A percentile compares a stretch with the other conserved stretches of the same genome.
phyloP scores from a whole-genome alignment of 2,113 vertebrate genomes.

The Gasterosteus aculeatus region DNA sequence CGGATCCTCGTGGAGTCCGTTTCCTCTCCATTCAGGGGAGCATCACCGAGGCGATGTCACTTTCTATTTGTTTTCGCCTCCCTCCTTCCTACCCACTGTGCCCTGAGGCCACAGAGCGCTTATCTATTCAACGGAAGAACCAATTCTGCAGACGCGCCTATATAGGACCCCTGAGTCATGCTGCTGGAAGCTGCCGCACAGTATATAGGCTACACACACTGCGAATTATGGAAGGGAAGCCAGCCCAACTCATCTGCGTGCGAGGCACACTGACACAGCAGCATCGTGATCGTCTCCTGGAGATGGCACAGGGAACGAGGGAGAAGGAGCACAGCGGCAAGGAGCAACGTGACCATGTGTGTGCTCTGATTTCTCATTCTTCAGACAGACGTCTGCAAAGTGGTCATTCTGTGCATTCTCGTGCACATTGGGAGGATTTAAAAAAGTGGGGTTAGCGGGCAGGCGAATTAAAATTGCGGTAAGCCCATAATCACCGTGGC shows the following conservation, averaged over 20 bases:
- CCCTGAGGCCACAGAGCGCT: conserved; percentile 46
- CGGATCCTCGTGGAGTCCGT: conserved; percentile 19
- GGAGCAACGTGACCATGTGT: not conserved
- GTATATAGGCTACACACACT: not conserved
- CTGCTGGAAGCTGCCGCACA: conserved; percentile 12
- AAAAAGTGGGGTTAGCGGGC: conserved; percentile 29
- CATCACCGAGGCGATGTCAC: conserved; percentile 48
- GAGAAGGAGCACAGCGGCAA: not conserved
- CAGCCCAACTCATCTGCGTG: conserved; percentile 2
- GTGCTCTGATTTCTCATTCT: not conserved
- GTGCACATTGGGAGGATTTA: conserved; percentile 53
- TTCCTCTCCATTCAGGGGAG: conserved; percentile 3
- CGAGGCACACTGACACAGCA: conserved; percentile 18
- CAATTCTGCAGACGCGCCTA: conserved; percentile 52
- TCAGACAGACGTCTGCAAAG: conserved; percentile 2
- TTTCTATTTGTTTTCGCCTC: conserved; percentile 51
- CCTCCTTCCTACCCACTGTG: conserved; percentile 28
- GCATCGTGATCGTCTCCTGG: not conserved
- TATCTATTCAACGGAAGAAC: conserved; percentile 47
- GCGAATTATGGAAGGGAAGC: conserved; percentile 1
- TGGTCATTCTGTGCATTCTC: conserved; percentile 15
- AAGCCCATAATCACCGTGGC: conserved; percentile 66
- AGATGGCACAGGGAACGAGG: not conserved
- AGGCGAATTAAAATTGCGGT: conserved; percentile 60
- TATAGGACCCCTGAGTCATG: conserved; percentile 56